These are phyloP conservation scores for Malurus melanocephalus DNA, from an alignment of 2,113 vertebrate species.

Conservation along the genomic window DNA sequence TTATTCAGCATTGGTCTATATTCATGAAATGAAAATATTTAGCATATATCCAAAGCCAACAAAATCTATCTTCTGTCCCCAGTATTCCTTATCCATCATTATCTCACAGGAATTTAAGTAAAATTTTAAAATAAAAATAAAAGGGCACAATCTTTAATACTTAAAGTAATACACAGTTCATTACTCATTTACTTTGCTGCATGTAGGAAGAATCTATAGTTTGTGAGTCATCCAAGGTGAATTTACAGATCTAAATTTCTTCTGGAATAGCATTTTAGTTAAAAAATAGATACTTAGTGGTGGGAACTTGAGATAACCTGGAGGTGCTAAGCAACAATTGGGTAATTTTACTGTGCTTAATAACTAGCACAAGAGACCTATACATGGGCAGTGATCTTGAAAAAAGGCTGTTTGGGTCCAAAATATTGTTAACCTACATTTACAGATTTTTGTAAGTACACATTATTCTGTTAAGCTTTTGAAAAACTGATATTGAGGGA, in stretches of 20 bases:
- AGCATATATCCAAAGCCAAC: background rate
- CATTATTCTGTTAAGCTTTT: constrained; percentile 21
- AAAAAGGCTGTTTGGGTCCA: background rate
- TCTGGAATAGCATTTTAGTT: background rate
- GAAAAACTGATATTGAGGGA: constrained; percentile 8
- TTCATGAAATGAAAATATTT: background rate
- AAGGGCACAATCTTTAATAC: background rate
- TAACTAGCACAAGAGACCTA: background rate
- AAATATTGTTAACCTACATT: constrained; percentile 15
- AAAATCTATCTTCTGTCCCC: background rate
- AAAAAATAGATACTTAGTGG: background rate
- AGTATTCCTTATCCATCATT: background rate
- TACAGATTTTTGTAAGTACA: constrained; percentile 13
- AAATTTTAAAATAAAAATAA: background rate
- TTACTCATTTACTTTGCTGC: background rate
- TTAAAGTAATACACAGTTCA: background rate
- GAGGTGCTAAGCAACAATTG: background rate
- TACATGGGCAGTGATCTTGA: background rate
- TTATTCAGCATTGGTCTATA: background rate
- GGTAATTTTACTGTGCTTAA: background rate
- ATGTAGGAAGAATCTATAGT: background rate
- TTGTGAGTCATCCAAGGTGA: background rate
- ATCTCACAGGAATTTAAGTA: background rate
- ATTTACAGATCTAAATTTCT: background rate
- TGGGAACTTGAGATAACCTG: background rate